Percentiles rank a stretch among this genome's conserved stretches.
Conservation (phyloP, 2,888 invertebrate species). For the Thereva nobilitata region DNA sequence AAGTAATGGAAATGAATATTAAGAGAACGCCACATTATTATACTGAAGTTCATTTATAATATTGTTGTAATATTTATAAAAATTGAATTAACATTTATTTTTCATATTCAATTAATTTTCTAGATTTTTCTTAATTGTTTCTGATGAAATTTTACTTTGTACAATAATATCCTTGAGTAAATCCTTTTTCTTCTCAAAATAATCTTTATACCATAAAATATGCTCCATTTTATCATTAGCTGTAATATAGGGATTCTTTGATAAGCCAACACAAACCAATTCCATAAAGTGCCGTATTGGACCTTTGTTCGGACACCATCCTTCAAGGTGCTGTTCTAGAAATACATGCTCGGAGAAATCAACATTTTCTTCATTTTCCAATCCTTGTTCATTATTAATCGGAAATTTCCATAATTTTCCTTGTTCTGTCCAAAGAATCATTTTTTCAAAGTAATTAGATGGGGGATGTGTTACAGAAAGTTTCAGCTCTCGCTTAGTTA, state of each 20-base stretch:
- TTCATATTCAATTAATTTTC: neutral
- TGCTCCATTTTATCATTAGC: conserved; percentile 86
- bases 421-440: conserved; percentile 91
- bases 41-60: neutral
- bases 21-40: conserved; percentile 54
- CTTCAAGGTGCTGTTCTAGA: conserved; percentile 80
- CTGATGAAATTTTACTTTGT: conserved; percentile 42
- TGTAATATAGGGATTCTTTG: conserved; percentile 91
- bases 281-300: conserved; percentile 98
- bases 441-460: conserved; percentile 88
- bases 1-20: conserved; percentile 54
- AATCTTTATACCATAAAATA: conserved; percentile 89
- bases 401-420: conserved; percentile 97
- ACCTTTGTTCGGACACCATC: conserved; percentile 88
- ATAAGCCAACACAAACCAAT: conserved; percentile 87
- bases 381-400: conserved; percentile 93
- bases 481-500: conserved; percentile 70
- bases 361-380: conserved; percentile 68
- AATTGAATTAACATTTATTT: neutral
- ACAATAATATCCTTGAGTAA: conserved; percentile 61
- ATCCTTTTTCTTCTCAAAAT: conserved; percentile 80
- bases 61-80: too few relatives aligned
- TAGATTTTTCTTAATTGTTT: conserved; percentile 24
- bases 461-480: conserved; percentile 74
- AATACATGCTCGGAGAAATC: conserved; percentile 95